phyloP scores from a whole-genome alignment of 2,888 invertebrate genomes.

The Beris morrisii region DNA sequence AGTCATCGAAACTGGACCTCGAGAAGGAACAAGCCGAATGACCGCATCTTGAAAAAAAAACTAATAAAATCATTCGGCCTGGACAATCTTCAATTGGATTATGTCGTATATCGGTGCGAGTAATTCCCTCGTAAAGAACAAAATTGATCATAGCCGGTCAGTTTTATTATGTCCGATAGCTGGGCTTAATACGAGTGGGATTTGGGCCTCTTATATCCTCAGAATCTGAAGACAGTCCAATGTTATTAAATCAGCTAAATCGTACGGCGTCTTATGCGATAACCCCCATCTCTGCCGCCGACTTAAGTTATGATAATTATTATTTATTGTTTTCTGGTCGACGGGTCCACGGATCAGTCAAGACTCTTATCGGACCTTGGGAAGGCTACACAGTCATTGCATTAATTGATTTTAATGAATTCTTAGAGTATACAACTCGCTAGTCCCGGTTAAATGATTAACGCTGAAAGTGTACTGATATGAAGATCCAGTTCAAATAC shows the following conservation, averaged over 20 bases:
- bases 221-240: no score
- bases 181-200: neutral
- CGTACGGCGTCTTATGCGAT: constrained; percentile 15
- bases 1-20: neutral
- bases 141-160: constrained; percentile 17
- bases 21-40: no score
- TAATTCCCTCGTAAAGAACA: constrained; percentile 32
- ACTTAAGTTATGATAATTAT: constrained; percentile 34
- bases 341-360: constrained; percentile 2
- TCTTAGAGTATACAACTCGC: constrained; percentile 24
- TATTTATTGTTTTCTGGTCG: constrained; percentile 36
- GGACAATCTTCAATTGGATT: constrained; percentile 30
- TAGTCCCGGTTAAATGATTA: neutral
- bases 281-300: constrained; percentile 31
- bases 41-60: no score
- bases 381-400: constrained; percentile 37
- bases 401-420: constrained; percentile 40
- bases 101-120: constrained; percentile 27
- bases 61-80: neutral
- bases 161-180: no score
- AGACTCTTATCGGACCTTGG: constrained; percentile 32
- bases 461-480: constrained; percentile 20
- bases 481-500: neutral
- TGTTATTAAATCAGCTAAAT: no score
- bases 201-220: no score